These are phyloP conservation scores for Bicyclus anynana DNA, from an alignment of 1,140 invertebrate genomes.

Conservation along the genomic window DNA sequence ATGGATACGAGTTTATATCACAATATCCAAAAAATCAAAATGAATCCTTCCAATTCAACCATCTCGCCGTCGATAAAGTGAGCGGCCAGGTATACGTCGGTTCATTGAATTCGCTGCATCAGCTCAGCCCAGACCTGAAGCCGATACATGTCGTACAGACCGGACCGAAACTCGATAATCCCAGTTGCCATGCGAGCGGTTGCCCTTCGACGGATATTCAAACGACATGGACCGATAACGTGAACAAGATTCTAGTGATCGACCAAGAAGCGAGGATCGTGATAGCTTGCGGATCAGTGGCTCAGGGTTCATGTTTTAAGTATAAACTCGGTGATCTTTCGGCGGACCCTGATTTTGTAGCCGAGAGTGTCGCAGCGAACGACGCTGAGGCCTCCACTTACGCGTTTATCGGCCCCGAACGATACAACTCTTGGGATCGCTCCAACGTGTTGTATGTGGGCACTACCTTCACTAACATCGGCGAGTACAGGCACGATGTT, in stretches of 20 bases:
- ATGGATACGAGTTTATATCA: slow-evolving; percentile 69
- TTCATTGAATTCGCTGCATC: slow-evolving; percentile 90
- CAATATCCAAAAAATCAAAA: slow-evolving; percentile 69
- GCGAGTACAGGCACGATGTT: slow-evolving; percentile 95
- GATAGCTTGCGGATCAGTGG: slow-evolving; percentile 92
- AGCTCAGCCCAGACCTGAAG: slow-evolving; percentile 85
- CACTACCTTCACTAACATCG: slow-evolving; percentile 95
- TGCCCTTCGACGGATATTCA: slow-evolving; percentile 83
- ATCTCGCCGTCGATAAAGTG: slow-evolving; percentile 74
- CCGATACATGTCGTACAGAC: slow-evolving; percentile 82
- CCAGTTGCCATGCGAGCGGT: slow-evolving; percentile 91
- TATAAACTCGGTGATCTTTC: slow-evolving; percentile 91
- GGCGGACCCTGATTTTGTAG: slow-evolving; percentile 84
- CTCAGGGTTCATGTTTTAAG: slow-evolving; percentile 92
- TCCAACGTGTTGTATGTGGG: slow-evolving; percentile 95
- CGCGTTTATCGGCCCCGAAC: slow-evolving; percentile 95
- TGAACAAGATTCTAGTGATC: slow-evolving; percentile 94
- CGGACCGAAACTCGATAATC: slow-evolving; percentile 90
- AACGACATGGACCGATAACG: slow-evolving; percentile 86
- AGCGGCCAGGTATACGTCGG: slow-evolving; percentile 86
- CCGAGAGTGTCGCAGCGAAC: slow-evolving; percentile 91
- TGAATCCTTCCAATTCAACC: slow-evolving; percentile 75
- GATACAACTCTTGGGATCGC: slow-evolving; percentile 85
- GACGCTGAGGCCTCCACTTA: slow-evolving; percentile 94
- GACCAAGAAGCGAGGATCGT: slow-evolving; percentile 88